These are phyloP conservation scores for Latrodectus geometricus DNA, from an alignment of 1,140 invertebrate genomes.

Conservation along the genomic window DNA sequence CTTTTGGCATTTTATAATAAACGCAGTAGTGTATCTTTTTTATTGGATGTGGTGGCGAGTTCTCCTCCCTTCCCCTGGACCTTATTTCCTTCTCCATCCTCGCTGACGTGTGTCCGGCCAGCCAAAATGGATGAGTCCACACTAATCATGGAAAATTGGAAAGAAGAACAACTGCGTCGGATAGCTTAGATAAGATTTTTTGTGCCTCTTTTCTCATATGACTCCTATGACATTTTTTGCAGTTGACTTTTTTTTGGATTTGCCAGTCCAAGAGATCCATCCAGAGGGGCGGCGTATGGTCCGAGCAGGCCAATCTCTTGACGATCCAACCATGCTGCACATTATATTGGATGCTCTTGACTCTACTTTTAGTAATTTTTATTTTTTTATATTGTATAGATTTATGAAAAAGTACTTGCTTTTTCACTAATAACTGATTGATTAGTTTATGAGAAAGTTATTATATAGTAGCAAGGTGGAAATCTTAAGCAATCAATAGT, in stretches of 20 bases:
- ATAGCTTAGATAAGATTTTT: conserved; percentile 40
- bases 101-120: conserved; percentile 50
- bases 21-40: conserved; percentile 24
- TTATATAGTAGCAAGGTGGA: too few relatives aligned
- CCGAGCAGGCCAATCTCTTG: conserved; percentile 5
- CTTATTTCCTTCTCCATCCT: conserved; percentile 4
- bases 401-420: too few relatives aligned
- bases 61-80: not conserved
- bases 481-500: too few relatives aligned
- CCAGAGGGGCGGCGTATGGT: conserved; percentile 1
- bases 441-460: too few relatives aligned
- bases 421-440: too few relatives aligned
- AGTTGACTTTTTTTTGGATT: not conserved
- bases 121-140: conserved; percentile 54
- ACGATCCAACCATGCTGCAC: not conserved
- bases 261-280: not conserved
- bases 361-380: too few relatives aligned
- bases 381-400: too few relatives aligned
- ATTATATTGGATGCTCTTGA: too few relatives aligned
- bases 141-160: conserved; percentile 55
- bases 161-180: conserved; percentile 37
- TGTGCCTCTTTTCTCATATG: not conserved
- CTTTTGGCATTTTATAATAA: conserved; percentile 60
- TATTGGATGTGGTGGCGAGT: not conserved
- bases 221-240: not conserved